Base-by-base conservation (phyloP, 1,140 invertebrate species). In the Drosophila sturtevanti region DNA sequence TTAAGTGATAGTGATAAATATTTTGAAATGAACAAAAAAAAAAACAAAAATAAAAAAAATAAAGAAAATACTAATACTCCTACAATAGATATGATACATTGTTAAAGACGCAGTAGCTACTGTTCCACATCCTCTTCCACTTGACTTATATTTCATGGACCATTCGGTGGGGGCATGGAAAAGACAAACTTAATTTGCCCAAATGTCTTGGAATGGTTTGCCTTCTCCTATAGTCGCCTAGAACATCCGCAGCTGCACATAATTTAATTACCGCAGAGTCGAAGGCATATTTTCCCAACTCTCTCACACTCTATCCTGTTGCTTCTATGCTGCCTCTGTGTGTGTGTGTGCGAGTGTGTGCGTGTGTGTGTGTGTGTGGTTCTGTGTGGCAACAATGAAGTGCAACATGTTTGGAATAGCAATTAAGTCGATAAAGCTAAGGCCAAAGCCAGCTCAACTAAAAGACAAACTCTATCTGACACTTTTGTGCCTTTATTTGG, bases 321-420 rank as follows among this genome's bases (percentile, higher is more conserved):
- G 14, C 14, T 56, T 5, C 41, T 48, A n/a, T n/a, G 3, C 16
- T 21, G 37, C n/a, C 37, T 4, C 6, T 10, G 27, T 35, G 34
- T 9, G 4, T 35, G 34, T 35, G 7, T n/a, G n/a, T n/a, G n/a
- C n/a, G n/a, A n/a, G n/a, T 38, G 37, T 38, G 35, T 37, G 35
- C 3, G 7, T 44, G 41, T 44, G 14, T 56, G 67, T 51, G 48
- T 24, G 63, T 59, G 61, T 22, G 41, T 63, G 35, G 44, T 31
- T 48, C 27, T 58, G 64, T 70, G 65, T 52, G 74, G 67, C 82
- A 78, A 79, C 76, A 77, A 82, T 74, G 73, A 73, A 82, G 72
- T 79, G 79, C 82, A 87, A 59, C 82, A 81, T 82, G 82, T 65
- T 87, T 87, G 79, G 82, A 87, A 87, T 87, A 79, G 82, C 82